A percentile compares a stretch with the other conserved stretches of the same genome.
Evolutionary conservation across 2,797 vertebrate species (phyloP).

Genomic region (Martes flavigula): DNA sequence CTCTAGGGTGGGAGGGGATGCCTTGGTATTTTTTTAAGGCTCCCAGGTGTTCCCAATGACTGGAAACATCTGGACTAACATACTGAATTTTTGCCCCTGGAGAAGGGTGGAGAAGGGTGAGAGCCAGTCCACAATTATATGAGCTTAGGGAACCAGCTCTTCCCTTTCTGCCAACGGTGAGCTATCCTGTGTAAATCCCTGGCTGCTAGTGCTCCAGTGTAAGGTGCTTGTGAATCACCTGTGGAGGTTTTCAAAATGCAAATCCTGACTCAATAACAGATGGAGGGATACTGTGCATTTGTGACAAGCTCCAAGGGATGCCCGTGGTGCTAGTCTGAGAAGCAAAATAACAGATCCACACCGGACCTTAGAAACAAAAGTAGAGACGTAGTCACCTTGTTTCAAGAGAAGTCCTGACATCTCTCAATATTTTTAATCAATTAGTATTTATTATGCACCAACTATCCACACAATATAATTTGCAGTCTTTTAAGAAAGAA

Average conservation of each 20-base stretch:
- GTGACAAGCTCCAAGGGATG: neutral
- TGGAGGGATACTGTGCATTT: neutral
- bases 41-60: neutral
- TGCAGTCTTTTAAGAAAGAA: constrained; percentile 21
- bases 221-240: neutral
- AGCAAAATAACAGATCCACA: neutral
- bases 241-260: neutral
- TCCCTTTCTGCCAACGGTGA: neutral
- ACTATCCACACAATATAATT: neutral
- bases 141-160: neutral
- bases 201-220: neutral
- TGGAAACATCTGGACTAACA: neutral
- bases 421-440: constrained; percentile 22
- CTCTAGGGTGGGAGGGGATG: neutral
- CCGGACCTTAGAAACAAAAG: neutral
- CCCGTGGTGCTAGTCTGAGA: neutral
- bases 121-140: neutral
- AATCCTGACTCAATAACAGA: neutral
- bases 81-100: neutral
- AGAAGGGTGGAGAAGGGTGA: neutral
- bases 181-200: neutral
- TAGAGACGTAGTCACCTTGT: neutral
- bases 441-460: neutral
- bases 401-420: neutral
- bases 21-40: neutral